A percentile compares a stretch with the other conserved stretches of the same genome.
Evolutionary conservation across 2,888 invertebrate genomes (phyloP).

Genomic region (Cecidostiba fungosa): DNA sequence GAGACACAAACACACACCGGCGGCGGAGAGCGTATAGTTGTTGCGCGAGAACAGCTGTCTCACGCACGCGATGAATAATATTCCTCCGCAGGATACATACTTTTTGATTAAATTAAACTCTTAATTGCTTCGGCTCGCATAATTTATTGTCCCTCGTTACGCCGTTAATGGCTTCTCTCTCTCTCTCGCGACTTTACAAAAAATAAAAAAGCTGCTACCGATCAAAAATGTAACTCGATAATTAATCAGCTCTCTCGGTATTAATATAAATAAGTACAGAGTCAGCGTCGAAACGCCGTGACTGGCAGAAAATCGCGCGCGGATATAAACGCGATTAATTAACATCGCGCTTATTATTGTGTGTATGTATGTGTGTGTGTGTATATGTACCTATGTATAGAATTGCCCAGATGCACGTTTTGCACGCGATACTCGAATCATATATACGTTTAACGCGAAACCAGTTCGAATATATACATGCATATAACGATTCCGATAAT

Average conservation of each 20-base stretch:
- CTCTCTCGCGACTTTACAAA: not conserved
- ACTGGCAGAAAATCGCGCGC: constrained; percentile 25
- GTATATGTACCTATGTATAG: no score
- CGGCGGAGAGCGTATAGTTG: not conserved
- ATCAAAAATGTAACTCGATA: not conserved
- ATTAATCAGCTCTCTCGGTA: constrained; percentile 32
- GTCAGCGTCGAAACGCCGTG: constrained; percentile 1
- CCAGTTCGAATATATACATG: not conserved
- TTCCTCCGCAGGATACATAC: constrained; percentile 8
- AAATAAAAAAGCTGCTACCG: not conserved
- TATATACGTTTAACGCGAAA: not conserved
- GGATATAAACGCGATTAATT: not conserved
- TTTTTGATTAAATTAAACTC: constrained; percentile 20
- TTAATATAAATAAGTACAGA: constrained; percentile 4
- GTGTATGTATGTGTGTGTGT: not conserved
- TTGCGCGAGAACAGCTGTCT: constrained; percentile 22
- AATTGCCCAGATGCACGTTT: not conserved
- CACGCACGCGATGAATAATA: constrained; percentile 51
- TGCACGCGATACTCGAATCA: not conserved
- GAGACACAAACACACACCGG: no score
- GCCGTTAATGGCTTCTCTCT: not conserved
- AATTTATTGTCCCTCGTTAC: constrained; percentile 50
- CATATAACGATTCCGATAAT: not conserved
- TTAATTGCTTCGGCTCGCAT: constrained; percentile 25
- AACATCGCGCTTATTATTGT: not conserved